These are phyloP conservation scores for Aegotheles bennettii DNA, from an alignment of 2,113 vertebrate genomes.

Conservation along the genomic window DNA sequence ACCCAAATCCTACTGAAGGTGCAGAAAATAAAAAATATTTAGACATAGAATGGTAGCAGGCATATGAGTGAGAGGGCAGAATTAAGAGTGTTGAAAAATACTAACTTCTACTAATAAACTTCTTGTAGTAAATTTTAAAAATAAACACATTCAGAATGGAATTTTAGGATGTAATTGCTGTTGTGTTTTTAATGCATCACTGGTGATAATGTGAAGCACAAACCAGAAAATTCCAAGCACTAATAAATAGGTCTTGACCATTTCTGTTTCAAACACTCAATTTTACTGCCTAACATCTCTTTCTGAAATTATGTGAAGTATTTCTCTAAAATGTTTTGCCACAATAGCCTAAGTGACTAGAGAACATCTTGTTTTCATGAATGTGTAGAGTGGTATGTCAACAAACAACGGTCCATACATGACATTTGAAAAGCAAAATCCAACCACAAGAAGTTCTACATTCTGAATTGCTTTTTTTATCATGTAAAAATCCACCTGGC, in stretches of 20 bases:
- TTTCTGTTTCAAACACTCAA: neutral
- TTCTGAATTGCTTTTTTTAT: neutral
- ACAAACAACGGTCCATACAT: conserved; percentile 49
- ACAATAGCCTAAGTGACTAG: conserved; percentile 4
- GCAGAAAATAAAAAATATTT: neutral
- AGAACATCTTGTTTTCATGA: conserved; percentile 73
- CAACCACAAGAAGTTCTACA: conserved; percentile 13
- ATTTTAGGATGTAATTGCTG: neutral
- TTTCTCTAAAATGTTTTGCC: conserved; percentile 63
- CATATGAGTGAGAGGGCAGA: neutral
- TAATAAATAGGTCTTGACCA: neutral
- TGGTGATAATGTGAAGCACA: neutral
- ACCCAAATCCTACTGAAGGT: neutral
- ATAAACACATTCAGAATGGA: neutral
- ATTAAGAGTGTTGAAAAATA: neutral
- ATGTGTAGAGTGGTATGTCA: conserved; percentile 40
- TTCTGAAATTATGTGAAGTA: conserved; percentile 60
- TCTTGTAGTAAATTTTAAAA: neutral
- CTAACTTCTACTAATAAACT: neutral
- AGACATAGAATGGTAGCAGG: neutral
- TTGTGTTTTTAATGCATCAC: neutral
- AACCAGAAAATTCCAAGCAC: neutral
- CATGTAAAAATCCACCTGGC: neutral
- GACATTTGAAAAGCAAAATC: conserved; percentile 36
- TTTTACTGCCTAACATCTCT: conserved; percentile 53